Evolutionary conservation across 2,797 vertebrate genomes (phyloP).

Genomic region (Carduelis carduelis): DNA sequence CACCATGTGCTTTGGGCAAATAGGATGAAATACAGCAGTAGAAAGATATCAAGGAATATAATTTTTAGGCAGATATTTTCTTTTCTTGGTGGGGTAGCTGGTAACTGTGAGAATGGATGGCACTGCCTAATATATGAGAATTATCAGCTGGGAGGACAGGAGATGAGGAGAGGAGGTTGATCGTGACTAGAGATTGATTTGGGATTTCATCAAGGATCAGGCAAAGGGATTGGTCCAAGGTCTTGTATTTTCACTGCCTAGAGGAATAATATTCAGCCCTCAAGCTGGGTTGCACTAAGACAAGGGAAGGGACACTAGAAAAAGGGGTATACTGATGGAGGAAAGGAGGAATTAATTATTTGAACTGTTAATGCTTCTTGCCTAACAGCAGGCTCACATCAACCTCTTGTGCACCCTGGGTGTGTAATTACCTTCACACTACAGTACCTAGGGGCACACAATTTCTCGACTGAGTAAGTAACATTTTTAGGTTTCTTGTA

Average conservation of each 20-base stretch:
- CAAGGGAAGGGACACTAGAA: background rate
- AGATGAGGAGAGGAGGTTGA: background rate
- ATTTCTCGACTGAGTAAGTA: background rate
- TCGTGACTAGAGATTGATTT: background rate
- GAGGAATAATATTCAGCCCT: background rate
- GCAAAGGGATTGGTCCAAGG: background rate
- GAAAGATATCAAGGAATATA: background rate
- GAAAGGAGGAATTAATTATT: background rate
- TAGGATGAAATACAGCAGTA: background rate
- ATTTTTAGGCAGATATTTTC: background rate
- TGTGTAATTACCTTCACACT: background rate
- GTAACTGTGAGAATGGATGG: background rate
- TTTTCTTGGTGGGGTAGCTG: background rate
- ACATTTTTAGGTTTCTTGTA: background rate
- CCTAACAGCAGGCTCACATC: background rate
- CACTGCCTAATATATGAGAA: background rate
- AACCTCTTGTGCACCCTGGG: background rate
- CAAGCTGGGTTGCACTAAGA: background rate
- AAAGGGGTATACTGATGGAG: background rate
- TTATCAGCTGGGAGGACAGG: background rate
- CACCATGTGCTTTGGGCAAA: background rate
- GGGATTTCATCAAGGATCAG: background rate
- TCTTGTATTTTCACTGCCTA: background rate
- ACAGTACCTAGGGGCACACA: background rate
- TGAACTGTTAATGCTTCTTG: background rate